These are phyloP conservation scores for Hippolais icterina DNA, from an alignment of 2,113 vertebrate species.

Conservation along the genomic window DNA sequence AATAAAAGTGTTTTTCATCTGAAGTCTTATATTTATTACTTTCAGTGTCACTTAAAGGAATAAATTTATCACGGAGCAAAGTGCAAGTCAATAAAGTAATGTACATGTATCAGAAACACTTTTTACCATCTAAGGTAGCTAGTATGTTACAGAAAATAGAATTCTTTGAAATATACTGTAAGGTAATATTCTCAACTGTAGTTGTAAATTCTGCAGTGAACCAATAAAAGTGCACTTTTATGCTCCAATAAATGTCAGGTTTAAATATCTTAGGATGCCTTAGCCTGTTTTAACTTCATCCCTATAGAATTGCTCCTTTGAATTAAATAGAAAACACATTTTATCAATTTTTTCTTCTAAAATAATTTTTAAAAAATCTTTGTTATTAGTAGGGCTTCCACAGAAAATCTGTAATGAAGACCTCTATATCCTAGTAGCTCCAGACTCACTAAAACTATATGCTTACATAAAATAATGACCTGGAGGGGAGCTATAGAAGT, in stretches of 20 bases:
- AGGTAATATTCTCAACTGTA: slow-evolving; percentile 8
- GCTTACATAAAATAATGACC: not conserved
- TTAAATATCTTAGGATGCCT: not conserved
- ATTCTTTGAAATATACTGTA: slow-evolving; percentile 27
- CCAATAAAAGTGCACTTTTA: slow-evolving; percentile 3
- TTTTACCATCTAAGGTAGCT: not conserved
- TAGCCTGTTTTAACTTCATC: not conserved
- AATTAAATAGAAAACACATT: not conserved
- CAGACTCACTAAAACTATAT: not conserved
- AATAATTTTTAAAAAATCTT: not conserved
- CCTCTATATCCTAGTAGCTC: not conserved
- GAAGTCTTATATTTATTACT: slow-evolving; percentile 56
- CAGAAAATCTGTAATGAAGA: not conserved
- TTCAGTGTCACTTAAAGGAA: slow-evolving; percentile 44
- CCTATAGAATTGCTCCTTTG: not conserved
- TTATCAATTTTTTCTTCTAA: not conserved
- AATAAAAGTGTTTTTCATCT: slow-evolving; percentile 40
- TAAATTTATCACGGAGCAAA: slow-evolving; percentile 58
- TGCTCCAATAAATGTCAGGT: not conserved
- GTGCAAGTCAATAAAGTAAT: slow-evolving; percentile 58
- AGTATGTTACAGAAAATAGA: not conserved
- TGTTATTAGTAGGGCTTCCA: not conserved
- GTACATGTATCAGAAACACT: slow-evolving; percentile 9
- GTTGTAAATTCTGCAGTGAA: slow-evolving; percentile 7
- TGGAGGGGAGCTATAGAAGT: not conserved